Base-by-base conservation (phyloP, 2,797 vertebrate species). In the Valencia hispanica region DNA sequence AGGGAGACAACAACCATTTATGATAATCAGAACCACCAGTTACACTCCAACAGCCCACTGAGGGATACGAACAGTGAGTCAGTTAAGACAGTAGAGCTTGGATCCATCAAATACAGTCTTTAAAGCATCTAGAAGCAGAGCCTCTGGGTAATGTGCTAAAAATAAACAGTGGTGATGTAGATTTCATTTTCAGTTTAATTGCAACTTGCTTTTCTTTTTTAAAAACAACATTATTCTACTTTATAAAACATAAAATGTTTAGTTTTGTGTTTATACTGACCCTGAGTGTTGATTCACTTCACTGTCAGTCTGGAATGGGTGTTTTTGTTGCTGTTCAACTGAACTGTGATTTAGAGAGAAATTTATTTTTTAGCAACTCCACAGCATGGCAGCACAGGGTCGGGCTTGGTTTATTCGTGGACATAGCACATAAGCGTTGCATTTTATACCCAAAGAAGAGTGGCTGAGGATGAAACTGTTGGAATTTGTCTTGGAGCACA, bases 1-100 rank as follows among this genome's bases (percentile, higher is more conserved):
- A 74, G 20, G 43, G 77, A 82, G 48, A 70, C n/a, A 72, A 47
- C 32, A 25, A 27, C 63, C 61, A 51, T 72, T 25, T 65, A 75
- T 76, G 63, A 81, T 75, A 70, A 79, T 70, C 34, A 55, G 10
- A 45, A 32, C 65, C 39, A 34, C 41, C 41, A 45, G 32, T 45
- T 32, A 59, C 34, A 25, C 27, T 73, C 39, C 63, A 55, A 50
- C 66, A 59, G 25, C n/a, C 27, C 4, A 45, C 69, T 43, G 65
- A 73, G n/a, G 70, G 48, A 47, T 36, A 47, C 47, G 66, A 34
- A 70, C 70, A 68, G 36, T 20, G 71, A 76, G 69, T 68, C 34
- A 47, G 41, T 73, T 48, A 32, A 30, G 45, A 77, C 57, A 36
- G 4, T 41, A 18, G n/a, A 65, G 57, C 47, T 47, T 57, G 45